Conservation (phyloP, 2,888 invertebrate genomes). For the Scaptomyza parva region DNA sequence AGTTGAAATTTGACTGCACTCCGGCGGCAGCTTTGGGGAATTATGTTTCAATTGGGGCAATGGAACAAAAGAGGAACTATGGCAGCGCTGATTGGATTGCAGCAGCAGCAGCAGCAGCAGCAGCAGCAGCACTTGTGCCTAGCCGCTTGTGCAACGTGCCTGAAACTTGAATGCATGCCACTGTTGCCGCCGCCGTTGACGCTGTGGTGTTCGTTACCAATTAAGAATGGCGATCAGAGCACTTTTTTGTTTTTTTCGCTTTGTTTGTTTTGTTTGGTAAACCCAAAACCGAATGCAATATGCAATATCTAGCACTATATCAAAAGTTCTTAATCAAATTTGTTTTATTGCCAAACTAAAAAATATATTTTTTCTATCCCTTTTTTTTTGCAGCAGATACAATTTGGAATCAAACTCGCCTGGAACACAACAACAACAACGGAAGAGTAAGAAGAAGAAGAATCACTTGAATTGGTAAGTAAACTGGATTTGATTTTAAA, state of each 20-base stretch:
- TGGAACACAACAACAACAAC: conserved; percentile 23
- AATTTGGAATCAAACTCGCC: conserved; percentile 47
- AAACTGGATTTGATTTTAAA: neutral
- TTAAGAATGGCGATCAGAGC: conserved; percentile 5
- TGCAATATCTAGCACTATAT: no score
- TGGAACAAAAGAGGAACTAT: conserved; percentile 34
- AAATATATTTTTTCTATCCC: neutral
- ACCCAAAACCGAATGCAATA: neutral
- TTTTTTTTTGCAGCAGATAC: conserved; percentile 36
- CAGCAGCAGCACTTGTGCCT: conserved; percentile 8
- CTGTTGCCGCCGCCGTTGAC: neutral
- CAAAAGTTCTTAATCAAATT: neutral
- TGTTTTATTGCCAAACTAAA: neutral
- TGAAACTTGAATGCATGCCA: conserved; percentile 4
- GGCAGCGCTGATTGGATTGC: conserved; percentile 42
- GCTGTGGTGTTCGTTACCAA: conserved; percentile 2
- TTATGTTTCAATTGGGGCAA: conserved; percentile 66
- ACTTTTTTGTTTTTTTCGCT: no score
- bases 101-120: conserved; percentile 8
- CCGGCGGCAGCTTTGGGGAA: conserved; percentile 38
- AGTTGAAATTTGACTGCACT: conserved; percentile 43
- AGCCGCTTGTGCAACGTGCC: neutral
- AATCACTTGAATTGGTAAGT: conserved; percentile 43
- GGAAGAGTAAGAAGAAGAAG: no score
- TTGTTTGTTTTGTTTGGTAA: neutral